These are phyloP conservation scores for Crocallis elinguaria DNA, from an alignment of 2,888 invertebrate genomes.

Conservation along the genomic window DNA sequence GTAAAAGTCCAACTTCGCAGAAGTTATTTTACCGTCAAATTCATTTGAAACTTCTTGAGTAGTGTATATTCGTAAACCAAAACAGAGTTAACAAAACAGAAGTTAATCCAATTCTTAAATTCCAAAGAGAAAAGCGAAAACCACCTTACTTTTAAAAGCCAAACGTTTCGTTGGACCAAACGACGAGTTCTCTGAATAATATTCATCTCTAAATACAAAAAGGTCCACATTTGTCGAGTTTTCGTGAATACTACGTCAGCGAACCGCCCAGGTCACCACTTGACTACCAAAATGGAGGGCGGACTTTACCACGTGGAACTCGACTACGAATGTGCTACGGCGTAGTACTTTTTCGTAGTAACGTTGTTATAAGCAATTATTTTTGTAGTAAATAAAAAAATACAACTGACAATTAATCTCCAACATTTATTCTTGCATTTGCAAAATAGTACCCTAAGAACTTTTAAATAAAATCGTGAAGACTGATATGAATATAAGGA, in stretches of 20 bases:
- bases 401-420: too few species aligned
- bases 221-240: slow-evolving; percentile 37
- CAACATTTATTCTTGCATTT: too few species aligned
- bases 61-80: too few species aligned
- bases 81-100: too few species aligned
- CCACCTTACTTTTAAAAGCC: neutral
- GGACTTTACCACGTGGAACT: neutral
- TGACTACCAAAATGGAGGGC: slow-evolving; percentile 43
- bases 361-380: too few species aligned
- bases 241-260: slow-evolving; percentile 22
- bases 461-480: too few species aligned
- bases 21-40: too few species aligned
- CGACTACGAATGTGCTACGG: slow-evolving; percentile 8
- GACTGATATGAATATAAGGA: too few species aligned
- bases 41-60: too few species aligned
- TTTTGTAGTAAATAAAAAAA: too few species aligned
- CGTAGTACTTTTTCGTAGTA: neutral
- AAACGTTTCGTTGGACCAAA: neutral
- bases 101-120: neutral
- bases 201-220: slow-evolving; percentile 36
- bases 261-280: slow-evolving; percentile 29
- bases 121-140: neutral
- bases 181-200: neutral
- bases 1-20: too few species aligned
- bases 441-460: too few species aligned